phyloP scores from a whole-genome alignment of 2,888 invertebrate species.

The Acanthosepion esculentum region DNA sequence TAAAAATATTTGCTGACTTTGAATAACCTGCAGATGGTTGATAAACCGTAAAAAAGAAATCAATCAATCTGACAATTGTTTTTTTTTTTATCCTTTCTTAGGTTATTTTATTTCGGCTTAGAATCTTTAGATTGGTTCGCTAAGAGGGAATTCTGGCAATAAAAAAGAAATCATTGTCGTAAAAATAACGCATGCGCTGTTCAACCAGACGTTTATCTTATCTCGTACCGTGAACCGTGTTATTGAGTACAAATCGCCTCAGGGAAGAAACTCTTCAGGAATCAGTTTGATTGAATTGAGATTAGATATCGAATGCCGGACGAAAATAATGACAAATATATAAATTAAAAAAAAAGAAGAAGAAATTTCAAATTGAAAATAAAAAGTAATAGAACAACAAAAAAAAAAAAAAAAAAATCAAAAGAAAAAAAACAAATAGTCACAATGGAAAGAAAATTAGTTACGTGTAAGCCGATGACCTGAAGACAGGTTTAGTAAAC shows the following conservation, averaged over 20 bases:
- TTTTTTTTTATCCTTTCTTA: too few species aligned
- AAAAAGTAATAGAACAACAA: not conserved
- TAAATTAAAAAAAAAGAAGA: too few species aligned
- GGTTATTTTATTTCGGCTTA: not conserved
- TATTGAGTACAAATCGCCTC: not conserved
- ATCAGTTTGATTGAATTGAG: slow-evolving; percentile 1
- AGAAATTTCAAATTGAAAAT: not conserved
- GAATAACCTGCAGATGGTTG: too few species aligned
- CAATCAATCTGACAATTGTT: too few species aligned
- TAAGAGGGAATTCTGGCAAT: not conserved
- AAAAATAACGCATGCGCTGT: not conserved
- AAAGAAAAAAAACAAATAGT: not conserved
- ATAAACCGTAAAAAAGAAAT: too few species aligned
- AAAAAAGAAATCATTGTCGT: not conserved
- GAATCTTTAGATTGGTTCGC: not conserved
- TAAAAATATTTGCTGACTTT: too few species aligned
- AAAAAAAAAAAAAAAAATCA: not conserved
- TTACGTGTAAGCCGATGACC: not conserved
- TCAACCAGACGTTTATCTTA: not conserved
- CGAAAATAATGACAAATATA: not conserved
- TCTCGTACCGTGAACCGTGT: not conserved
- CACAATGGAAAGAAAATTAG: not conserved
- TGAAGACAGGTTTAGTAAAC: not conserved
- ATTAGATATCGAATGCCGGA: not conserved
- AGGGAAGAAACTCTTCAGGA: not conserved